phyloP scores from a whole-genome alignment of 2,888 invertebrate genomes.

The Odontocolon sp. region DNA sequence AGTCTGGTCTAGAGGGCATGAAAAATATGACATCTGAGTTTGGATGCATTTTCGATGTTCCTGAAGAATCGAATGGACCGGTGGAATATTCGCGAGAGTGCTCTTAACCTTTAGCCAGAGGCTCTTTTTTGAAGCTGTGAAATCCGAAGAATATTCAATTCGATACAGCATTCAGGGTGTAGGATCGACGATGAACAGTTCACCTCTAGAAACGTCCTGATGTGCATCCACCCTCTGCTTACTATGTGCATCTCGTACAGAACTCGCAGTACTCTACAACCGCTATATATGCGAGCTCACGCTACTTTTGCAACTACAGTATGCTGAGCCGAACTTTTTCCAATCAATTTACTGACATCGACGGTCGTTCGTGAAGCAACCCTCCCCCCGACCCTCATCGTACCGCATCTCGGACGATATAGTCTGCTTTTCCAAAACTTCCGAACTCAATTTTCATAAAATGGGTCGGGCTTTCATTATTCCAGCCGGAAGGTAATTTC shows the following conservation, averaged over 20 bases:
- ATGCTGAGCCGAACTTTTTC: constrained; percentile 50
- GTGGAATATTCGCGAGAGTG: constrained; percentile 16
- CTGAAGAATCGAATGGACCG: constrained; percentile 23
- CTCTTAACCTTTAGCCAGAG: constrained; percentile 42
- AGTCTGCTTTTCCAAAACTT: constrained; percentile 52
- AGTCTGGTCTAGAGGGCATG: too few species aligned
- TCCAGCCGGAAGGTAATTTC: constrained; percentile 59
- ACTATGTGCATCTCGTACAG: constrained; percentile 26
- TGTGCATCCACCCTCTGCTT: background rate
- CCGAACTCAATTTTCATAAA: constrained; percentile 55
- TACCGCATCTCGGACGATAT: constrained; percentile 5
- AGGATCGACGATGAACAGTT: background rate
- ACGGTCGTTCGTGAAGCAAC: constrained; percentile 31
- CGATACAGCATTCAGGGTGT: constrained; percentile 23
- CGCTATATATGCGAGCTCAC: background rate
- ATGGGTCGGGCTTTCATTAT: constrained; percentile 57
- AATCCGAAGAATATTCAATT: constrained; percentile 42
- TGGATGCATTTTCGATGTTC: constrained; percentile 54
- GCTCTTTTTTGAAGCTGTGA: constrained; percentile 29
- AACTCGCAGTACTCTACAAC: background rate
- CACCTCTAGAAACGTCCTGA: background rate
- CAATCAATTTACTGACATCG: constrained; percentile 55
- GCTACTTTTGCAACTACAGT: constrained; percentile 37
- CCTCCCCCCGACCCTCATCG: background rate
- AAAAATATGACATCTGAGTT: constrained; percentile 39